Evolutionary conservation across 2,888 invertebrate genomes (phyloP).

Genomic region (Pristionchus maxplancki): DNA sequence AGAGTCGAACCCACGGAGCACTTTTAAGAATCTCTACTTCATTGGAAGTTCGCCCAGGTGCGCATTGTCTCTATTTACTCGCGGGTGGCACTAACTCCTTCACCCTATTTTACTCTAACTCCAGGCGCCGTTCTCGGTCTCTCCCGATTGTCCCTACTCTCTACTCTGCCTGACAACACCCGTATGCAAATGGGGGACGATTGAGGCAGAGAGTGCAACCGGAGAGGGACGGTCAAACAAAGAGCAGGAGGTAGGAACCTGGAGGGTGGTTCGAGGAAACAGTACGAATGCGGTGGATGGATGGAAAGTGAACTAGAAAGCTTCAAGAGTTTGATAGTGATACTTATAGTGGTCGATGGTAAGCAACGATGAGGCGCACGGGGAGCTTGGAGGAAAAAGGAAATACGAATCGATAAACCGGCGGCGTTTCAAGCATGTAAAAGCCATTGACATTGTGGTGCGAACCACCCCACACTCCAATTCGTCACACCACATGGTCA

Average conservation of each 20-base stretch:
- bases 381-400: background rate
- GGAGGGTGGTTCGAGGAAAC: background rate
- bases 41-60: too few species aligned
- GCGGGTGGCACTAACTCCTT: constrained; percentile 11
- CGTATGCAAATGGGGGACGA: background rate
- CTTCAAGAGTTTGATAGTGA: background rate
- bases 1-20: too few species aligned
- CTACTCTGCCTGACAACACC: constrained; percentile 24
- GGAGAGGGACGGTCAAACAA: constrained; percentile 1
- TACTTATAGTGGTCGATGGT: background rate
- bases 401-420: background rate
- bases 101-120: background rate
- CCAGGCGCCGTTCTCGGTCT: background rate
- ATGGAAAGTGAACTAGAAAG: background rate
- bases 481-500: background rate
- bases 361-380: too few species aligned
- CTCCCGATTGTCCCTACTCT: background rate
- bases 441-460: too few species aligned
- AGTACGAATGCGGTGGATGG: background rate
- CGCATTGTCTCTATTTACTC: constrained; percentile 19
- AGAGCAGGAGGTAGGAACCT: background rate
- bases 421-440: background rate
- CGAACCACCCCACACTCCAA: background rate
- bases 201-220: background rate
- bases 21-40: too few species aligned